Evolutionary conservation across 2,113 vertebrate genomes (phyloP), one percentile per base, ranked within the genome.

Genomic region (Rattus norvegicus): DNA sequence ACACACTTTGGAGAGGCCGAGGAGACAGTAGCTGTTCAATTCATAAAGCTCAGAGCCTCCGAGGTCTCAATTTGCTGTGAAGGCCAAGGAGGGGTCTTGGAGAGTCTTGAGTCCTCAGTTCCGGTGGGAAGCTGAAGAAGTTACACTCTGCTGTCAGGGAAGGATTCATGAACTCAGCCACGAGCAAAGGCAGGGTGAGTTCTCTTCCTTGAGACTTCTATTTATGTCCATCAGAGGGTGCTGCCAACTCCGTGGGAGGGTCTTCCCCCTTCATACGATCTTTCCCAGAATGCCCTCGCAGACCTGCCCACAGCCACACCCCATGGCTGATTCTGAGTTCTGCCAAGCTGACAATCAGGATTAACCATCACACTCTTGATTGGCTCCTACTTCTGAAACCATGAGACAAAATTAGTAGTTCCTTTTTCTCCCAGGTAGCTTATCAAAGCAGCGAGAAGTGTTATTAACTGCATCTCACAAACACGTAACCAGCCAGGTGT

Each of bases 1-100:
- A 28, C 5, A 10, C 61, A 49, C 17, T 0, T 2, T 36, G 5
- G 28, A 84, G n/a, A 59, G 81, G n/a, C n/a, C 0, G 5, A 47
- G 63, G 13, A 69, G 28, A 9, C 43, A 39, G 26, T 30, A 65
- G 39, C 24, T 47, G 61, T 14, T 85, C 61, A 47, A 26, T 11
- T 24, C 39, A 28, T 12, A 36, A 47, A 67, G 16, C 83, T 65
- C 14, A 36, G 16, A 22, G 39, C 39, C 61, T 63, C 39, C 10
- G n/a, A 4, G 5, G 24, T 22, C 63, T 67, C 63, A 49, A 3
- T 33, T 26, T 49, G 28, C 28, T 5, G 17, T 8, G 43, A 20
- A 47, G 39, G 59, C 84, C 17, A 43, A 33, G 39, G 28, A 47
- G 16, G 84, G 39, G 11, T 67, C 26, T 2, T 36, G 43, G 47